These are phyloP conservation scores for Strigamia transsilvanica DNA, from an alignment of 2,888 invertebrate species.

Conservation along the genomic window DNA sequence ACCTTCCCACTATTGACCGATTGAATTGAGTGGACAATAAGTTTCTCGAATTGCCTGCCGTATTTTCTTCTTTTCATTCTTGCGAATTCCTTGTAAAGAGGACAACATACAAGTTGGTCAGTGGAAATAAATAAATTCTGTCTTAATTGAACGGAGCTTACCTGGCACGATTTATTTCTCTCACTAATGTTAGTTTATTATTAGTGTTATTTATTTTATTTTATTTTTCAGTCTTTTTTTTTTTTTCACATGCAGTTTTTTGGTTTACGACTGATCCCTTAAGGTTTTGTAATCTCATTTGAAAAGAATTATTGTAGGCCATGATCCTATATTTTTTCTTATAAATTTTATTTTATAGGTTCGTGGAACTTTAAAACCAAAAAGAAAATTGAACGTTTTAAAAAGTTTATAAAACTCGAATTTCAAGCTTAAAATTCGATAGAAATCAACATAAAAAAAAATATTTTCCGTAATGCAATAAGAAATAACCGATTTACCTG, in stretches of 20 bases:
- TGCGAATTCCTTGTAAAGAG: not conserved
- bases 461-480: no score
- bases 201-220: not conserved
- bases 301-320: not conserved
- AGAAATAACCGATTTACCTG: no score
- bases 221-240: not conserved
- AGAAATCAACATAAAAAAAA: no score
- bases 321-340: not conserved
- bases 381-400: no score
- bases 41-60: not conserved
- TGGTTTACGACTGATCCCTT: not conserved
- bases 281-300: slow-evolving; percentile 8
- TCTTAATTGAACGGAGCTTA: not conserved
- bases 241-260: not conserved
- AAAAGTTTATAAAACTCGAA: no score
- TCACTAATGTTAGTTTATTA: not conserved
- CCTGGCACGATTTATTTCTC: not conserved
- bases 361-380: no score
- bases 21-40: not conserved
- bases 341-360: not conserved
- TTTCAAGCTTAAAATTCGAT: no score
- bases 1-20: not conserved
- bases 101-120: not conserved
- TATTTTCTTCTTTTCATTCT: slow-evolving; percentile 1
- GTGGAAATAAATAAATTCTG: not conserved